Conservation (phyloP, 2,888 invertebrate species). For the Platynereis dumerilii region DNA sequence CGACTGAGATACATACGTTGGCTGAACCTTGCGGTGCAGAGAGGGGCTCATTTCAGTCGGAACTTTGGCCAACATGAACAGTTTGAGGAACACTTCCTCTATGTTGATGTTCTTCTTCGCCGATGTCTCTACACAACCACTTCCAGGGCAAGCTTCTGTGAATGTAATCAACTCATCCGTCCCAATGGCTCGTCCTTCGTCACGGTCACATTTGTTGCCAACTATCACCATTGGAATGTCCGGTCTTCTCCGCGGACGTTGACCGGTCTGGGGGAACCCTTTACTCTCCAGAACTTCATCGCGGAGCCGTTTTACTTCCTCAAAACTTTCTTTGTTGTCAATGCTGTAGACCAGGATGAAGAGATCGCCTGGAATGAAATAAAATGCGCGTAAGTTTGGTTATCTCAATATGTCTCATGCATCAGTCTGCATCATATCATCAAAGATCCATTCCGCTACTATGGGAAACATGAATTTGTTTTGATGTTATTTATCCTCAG, state of each 20-base stretch:
- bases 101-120: conserved; percentile 82
- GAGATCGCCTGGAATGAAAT: conserved; percentile 69
- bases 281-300: conserved; percentile 59
- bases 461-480: no score
- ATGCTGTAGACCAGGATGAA: conserved; percentile 59
- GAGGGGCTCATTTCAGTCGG: conserved; percentile 86
- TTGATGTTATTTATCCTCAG: no score
- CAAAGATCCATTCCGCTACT: no score
- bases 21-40: conserved; percentile 75
- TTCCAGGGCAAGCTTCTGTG: conserved; percentile 78
- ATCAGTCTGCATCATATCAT: no score
- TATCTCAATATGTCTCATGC: no score
- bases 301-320: conserved; percentile 54
- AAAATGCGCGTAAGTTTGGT: no score
- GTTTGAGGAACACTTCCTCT: conserved; percentile 83
- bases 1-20: conserved; percentile 13
- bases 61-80: conserved; percentile 82
- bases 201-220: conserved; percentile 86
- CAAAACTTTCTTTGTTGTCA: conserved; percentile 56
- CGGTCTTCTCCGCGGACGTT: conserved; percentile 7
- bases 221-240: conserved; percentile 79
- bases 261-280: conserved; percentile 56
- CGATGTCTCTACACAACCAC: conserved; percentile 81
- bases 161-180: conserved; percentile 73
- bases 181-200: conserved; percentile 75